These are phyloP conservation scores for Tromatobia lineatoria DNA, from an alignment of 2,888 invertebrate genomes.

Conservation along the genomic window DNA sequence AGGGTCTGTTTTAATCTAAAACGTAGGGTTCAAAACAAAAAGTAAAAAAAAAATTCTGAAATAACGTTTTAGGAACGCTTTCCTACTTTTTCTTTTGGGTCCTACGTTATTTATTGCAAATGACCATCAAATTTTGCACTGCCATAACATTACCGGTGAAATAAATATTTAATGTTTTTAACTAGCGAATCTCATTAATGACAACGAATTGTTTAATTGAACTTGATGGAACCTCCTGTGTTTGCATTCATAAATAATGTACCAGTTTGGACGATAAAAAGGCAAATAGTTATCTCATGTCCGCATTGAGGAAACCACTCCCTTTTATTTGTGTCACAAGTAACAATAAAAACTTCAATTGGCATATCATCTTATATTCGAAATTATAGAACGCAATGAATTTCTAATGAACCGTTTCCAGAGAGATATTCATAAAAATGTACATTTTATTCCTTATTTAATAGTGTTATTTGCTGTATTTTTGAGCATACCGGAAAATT, in stretches of 20 bases:
- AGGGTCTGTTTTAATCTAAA: no score
- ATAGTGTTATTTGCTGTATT: neutral
- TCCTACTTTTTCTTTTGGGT: no score
- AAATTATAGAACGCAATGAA: neutral
- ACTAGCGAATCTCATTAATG: neutral
- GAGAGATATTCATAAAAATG: neutral
- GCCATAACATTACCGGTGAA: no score
- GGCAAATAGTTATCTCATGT: conserved; percentile 46
- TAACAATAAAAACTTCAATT: conserved; percentile 18
- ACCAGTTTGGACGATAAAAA: neutral
- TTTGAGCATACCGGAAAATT: neutral
- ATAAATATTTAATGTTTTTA: no score
- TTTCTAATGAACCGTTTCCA: neutral
- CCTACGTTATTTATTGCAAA: no score
- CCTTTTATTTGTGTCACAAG: conserved; percentile 20
- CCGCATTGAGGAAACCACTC: conserved; percentile 62
- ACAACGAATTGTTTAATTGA: neutral
- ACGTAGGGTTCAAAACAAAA: no score
- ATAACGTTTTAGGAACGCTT: no score
- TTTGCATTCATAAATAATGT: conserved; percentile 22
- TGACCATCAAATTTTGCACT: no score
- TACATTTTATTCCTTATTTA: neutral
- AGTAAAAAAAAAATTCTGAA: no score
- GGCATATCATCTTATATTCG: conserved; percentile 15
- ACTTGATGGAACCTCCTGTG: neutral